Conservation (phyloP, 2,113 vertebrate species). For the Strigops habroptila region DNA sequence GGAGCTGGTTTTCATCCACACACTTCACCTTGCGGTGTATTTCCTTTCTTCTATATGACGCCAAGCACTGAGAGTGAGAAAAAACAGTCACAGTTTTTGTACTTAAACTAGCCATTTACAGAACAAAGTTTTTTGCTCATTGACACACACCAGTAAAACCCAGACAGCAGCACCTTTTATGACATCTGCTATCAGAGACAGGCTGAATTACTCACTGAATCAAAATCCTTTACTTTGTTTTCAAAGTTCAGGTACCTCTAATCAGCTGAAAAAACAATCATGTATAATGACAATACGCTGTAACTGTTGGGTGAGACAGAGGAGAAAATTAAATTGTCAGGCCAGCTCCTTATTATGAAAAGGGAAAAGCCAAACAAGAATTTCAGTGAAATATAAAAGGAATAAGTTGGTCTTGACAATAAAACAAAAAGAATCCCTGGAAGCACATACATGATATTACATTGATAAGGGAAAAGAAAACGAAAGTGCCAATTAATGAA, state of each 20-base stretch:
- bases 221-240: neutral
- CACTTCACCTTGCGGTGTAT: conserved; percentile 77
- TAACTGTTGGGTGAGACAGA: neutral
- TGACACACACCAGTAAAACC: neutral
- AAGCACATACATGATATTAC: neutral
- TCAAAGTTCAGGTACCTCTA: neutral
- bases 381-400: neutral
- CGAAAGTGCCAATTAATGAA: neutral
- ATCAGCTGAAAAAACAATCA: neutral
- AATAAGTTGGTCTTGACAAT: neutral
- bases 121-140: neutral
- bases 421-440: neutral
- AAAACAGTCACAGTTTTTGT: neutral
- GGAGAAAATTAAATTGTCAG: neutral
- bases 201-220: neutral
- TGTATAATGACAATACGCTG: neutral
- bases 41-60: conserved; percentile 75
- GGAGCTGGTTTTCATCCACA: conserved; percentile 55
- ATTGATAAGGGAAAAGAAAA: neutral
- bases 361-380: neutral
- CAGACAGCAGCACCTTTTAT: neutral
- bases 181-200: neutral
- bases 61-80: conserved; percentile 76
- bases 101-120: neutral
- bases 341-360: neutral